Percentiles rank a stretch among this genome's conserved stretches.
Conservation (phyloP, 2,113 vertebrate genomes). For the Gobio gobio region DNA sequence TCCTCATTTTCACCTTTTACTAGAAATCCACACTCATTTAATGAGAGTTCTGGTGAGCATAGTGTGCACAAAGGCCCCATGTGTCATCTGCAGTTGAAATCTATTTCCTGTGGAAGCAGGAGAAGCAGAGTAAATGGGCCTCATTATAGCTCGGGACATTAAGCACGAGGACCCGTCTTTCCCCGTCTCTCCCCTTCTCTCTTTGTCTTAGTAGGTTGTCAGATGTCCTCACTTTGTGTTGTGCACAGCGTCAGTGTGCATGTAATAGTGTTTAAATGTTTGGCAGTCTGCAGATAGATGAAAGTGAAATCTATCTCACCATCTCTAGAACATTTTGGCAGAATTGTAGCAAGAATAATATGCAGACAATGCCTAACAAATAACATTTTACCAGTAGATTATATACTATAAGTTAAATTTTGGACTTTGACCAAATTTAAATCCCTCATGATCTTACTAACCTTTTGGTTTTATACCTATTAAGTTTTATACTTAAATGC, state of each 20-base stretch:
- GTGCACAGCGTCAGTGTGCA: not conserved
- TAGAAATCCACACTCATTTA: constrained; percentile 21
- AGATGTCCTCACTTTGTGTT: not conserved
- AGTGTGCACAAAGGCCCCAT: constrained; percentile 21
- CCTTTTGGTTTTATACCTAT: not conserved
- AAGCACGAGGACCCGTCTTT: not conserved
- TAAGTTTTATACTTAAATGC: not conserved
- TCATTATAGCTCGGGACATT: constrained; percentile 34
- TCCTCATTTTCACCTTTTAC: constrained; percentile 31
- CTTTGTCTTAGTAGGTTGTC: not conserved
- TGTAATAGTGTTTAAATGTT: not conserved
- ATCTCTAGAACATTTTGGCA: not conserved
- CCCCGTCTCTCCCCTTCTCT: not conserved
- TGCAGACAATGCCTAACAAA: not conserved
- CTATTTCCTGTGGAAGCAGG: constrained; percentile 33
- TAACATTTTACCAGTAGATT: no score
- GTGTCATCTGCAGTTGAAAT: constrained; percentile 37
- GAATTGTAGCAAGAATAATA: not conserved
- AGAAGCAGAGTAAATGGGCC: constrained; percentile 35
- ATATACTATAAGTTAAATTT: not conserved
- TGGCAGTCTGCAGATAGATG: not conserved
- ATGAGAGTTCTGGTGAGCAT: not conserved
- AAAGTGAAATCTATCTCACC: not conserved
- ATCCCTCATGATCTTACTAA: not conserved
- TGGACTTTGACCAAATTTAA: not conserved